Percentiles rank a stretch among this genome's conserved stretches.
These are phyloP conservation scores for Chrysotoxum bicinctum DNA, from an alignment of 2,888 invertebrate species.

Conservation along the genomic window DNA sequence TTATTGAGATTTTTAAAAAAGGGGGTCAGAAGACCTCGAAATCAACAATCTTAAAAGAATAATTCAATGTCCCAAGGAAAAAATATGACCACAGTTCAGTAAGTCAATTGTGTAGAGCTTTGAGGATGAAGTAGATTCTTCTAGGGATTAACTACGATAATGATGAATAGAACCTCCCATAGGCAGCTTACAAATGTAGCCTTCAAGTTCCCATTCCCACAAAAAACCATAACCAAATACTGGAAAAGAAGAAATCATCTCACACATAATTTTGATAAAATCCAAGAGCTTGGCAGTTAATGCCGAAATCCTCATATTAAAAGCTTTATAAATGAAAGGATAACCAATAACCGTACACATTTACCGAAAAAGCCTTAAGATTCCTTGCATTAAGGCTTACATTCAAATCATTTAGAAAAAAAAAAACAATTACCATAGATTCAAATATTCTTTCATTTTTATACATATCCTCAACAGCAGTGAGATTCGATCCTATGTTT, in stretches of 20 bases:
- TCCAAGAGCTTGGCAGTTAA: background rate
- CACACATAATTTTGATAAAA: background rate
- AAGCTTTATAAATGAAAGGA: background rate
- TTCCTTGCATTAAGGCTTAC: background rate
- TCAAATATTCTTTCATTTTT: background rate
- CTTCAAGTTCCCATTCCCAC: background rate
- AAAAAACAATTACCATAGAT: conserved; percentile 2
- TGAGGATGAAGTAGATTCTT: too few relatives aligned
- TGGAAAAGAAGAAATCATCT: background rate
- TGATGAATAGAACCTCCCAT: too few relatives aligned
- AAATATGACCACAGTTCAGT: too few relatives aligned
- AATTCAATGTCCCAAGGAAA: too few relatives aligned
- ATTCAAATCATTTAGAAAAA: background rate
- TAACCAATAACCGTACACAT: background rate
- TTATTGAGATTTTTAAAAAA: too few relatives aligned
- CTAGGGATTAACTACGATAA: too few relatives aligned
- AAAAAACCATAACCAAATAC: background rate
- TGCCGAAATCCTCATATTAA: background rate
- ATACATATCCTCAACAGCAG: background rate
- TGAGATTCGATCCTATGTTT: background rate
- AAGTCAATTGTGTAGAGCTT: too few relatives aligned
- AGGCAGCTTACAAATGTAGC: background rate
- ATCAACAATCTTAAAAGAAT: too few relatives aligned
- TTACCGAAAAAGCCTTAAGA: conserved; percentile 18
- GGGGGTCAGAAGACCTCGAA: too few relatives aligned